Conservation (phyloP, 2,113 vertebrate genomes). For the Macquaria australasica region DNA sequence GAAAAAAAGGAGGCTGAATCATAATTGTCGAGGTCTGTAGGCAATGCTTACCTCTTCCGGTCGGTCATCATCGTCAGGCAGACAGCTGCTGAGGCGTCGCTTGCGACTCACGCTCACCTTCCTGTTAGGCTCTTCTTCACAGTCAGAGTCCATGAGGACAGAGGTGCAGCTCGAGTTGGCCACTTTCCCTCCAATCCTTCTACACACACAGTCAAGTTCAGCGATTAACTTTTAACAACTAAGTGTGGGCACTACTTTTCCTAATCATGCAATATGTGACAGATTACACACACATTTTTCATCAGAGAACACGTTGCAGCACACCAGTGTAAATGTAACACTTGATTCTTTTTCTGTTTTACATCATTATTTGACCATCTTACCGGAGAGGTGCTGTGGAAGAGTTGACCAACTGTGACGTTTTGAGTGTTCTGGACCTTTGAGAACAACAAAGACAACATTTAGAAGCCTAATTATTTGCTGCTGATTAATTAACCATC, state of each 20-base stretch:
- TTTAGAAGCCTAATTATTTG: not conserved
- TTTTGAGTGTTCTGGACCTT: slow-evolving; percentile 93
- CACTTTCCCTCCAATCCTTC: slow-evolving; percentile 81
- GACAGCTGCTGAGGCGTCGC: slow-evolving; percentile 85
- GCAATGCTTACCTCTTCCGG: slow-evolving; percentile 75
- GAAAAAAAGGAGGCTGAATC: not conserved
- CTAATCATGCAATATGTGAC: not conserved
- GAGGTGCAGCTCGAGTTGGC: slow-evolving; percentile 81
- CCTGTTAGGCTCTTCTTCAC: slow-evolving; percentile 91
- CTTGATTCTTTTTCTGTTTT: not conserved
- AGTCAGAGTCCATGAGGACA: slow-evolving; percentile 90
- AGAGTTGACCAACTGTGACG: slow-evolving; percentile 91
- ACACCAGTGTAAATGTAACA: not conserved
- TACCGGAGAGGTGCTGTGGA: slow-evolving; percentile 89
- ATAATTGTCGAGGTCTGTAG: rapidly evolving
- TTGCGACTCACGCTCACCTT: slow-evolving; percentile 84
- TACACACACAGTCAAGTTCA: slow-evolving; percentile 33
- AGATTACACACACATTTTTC: not conserved
- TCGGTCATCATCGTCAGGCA: slow-evolving; percentile 81
- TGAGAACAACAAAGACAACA: slow-evolving; percentile 41
- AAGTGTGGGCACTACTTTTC: not conserved
- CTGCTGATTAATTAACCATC: not conserved
- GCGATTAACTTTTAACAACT: not conserved
- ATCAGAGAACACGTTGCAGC: not conserved
- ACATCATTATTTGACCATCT: not conserved